Evolutionary conservation across 2,113 vertebrate genomes (phyloP), one percentile per base, ranked within the genome.

Genomic region (Mustelus asterias): DNA sequence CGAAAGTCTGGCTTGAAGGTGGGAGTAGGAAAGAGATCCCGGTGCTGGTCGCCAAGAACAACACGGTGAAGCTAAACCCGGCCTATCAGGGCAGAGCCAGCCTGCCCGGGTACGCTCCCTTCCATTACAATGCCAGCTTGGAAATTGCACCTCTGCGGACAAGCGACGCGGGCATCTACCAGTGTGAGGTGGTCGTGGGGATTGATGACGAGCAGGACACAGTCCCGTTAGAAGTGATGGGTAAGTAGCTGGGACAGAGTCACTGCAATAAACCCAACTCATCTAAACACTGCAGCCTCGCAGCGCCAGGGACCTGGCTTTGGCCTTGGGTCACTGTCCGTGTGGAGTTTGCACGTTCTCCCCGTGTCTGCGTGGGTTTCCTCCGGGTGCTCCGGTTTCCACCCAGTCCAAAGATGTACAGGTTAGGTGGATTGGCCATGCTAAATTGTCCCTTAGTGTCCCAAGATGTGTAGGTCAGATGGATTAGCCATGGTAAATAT

Each of bases 151-250:
- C 98, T 0, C 97, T 98, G 26, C 98, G 98, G 0, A 98, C 98
- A 96, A 99, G 99, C 41, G 99, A 99, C 95, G 97, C 98, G 0
- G 99, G 99, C 26, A 98, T 99, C 29, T 99, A 99, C 96, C 99
- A 98, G 96, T 99, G 99, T 96, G 97, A 99, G 96, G 98, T 99
- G 72, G 99, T 99, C 96, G 98, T 98, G 0, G 99, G 99, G 96
- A 98, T 99, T 95, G 98, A 99, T 0, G 99, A 99, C 0, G 99
- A 99, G 96, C 98, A 99, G 97, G 99, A 99, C 96, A 98, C 98
- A 41, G 97, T 99, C 96, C 98, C 98, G 0, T 97, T 99, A 96
- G 98, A 99, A 96, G 99, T 99, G 96, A 98, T 97, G 80, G 99
- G 99, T 99, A 96, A 98, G 98, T 97, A 5, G 18, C 24, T 54